Evolutionary conservation across 2,113 vertebrate genomes (phyloP).

Genomic region (Forbesichthys papilliferus): DNA sequence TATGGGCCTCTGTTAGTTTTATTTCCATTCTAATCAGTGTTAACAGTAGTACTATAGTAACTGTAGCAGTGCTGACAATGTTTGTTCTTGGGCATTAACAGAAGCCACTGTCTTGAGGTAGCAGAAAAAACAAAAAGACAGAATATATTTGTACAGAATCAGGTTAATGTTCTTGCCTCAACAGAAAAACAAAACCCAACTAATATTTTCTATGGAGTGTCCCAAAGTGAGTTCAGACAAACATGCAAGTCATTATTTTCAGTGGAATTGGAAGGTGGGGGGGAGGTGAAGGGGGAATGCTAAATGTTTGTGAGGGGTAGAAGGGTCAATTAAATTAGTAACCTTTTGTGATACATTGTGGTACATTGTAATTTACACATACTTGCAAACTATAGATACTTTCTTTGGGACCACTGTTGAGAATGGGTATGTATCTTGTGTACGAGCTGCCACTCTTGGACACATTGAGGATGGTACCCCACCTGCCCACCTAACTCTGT

Average conservation of each 20-base stretch:
- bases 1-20: constrained; percentile 69
- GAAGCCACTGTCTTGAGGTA: constrained; percentile 61
- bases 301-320: constrained; percentile 23
- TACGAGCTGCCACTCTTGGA: constrained; percentile 31
- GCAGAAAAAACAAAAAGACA: constrained; percentile 49
- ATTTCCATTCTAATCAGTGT: constrained; percentile 75
- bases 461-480: constrained; percentile 26
- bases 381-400: constrained; percentile 62
- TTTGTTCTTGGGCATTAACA: constrained; percentile 79
- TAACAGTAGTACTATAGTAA: constrained; percentile 75
- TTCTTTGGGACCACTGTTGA: constrained; percentile 63
- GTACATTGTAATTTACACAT: constrained; percentile 76
- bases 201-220: constrained; percentile 58
- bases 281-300: neutral
- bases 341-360: constrained; percentile 56
- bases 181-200: constrained; percentile 46
- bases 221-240: constrained; percentile 62
- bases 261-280: constrained; percentile 27
- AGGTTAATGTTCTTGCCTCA: constrained; percentile 63
- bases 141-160: constrained; percentile 72
- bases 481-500: constrained; percentile 12
- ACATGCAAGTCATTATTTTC: constrained; percentile 67
- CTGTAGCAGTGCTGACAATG: constrained; percentile 75
- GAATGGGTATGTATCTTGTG: constrained; percentile 43
- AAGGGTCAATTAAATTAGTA: constrained; percentile 49